These are phyloP conservation scores for Leptinotarsa peninsularis DNA, from an alignment of 2,888 invertebrate genomes.

Conservation along the genomic window DNA sequence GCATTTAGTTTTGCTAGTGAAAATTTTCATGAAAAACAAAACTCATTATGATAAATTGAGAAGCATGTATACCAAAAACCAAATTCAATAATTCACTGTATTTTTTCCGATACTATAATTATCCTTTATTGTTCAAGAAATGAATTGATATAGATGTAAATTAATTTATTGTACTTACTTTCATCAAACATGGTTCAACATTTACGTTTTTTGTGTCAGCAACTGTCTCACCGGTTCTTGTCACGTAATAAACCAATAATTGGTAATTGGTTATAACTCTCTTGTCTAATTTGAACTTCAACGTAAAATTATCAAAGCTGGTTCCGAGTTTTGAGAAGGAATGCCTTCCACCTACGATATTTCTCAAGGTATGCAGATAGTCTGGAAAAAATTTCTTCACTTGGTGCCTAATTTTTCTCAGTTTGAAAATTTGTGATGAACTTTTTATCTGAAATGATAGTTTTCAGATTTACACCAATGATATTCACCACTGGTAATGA, in stretches of 20 bases:
- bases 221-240: constrained; percentile 70
- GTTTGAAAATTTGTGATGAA: constrained; percentile 57
- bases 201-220: constrained; percentile 69
- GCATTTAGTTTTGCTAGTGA: too few relatives aligned
- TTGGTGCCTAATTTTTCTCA: constrained; percentile 54
- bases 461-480: constrained; percentile 13
- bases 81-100: too few relatives aligned
- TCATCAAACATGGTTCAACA: constrained; percentile 69
- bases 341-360: constrained; percentile 58
- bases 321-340: constrained; percentile 54
- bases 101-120: too few relatives aligned
- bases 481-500: background rate
- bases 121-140: too few relatives aligned
- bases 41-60: too few relatives aligned
- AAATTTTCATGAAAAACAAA: too few relatives aligned
- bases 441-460: constrained; percentile 61
- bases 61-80: too few relatives aligned
- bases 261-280: constrained; percentile 67
- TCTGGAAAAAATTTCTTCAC: constrained; percentile 53
- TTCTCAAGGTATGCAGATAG: constrained; percentile 53
- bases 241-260: constrained; percentile 70
- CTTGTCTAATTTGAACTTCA: constrained; percentile 67
- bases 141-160: background rate
- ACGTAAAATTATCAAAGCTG: constrained; percentile 62
- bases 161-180: constrained; percentile 36